Conservation (phyloP, 2,113 vertebrate genomes). For the Uria aalge region DNA sequence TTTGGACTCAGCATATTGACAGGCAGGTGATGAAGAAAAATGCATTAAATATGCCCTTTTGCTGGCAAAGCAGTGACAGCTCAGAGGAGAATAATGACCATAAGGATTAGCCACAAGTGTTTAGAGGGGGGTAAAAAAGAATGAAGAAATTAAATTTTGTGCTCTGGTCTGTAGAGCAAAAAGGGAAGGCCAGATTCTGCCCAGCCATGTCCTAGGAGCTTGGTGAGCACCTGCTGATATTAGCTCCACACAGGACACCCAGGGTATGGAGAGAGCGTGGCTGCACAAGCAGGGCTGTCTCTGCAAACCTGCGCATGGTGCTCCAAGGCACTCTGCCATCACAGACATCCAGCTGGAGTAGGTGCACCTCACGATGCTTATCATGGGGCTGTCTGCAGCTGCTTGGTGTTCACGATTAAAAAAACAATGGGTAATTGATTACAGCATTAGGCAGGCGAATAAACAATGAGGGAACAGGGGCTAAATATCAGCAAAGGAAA, state of each 20-base stretch:
- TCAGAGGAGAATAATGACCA: neutral
- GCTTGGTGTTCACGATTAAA: neutral
- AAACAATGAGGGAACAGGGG: neutral
- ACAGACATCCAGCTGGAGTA: neutral
- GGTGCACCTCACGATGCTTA: neutral
- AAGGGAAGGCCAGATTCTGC: neutral
- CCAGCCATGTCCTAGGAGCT: neutral
- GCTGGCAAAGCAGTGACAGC: neutral
- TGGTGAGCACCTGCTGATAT: neutral
- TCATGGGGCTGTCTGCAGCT: neutral
- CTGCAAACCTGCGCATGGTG: neutral
- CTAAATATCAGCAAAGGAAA: neutral
- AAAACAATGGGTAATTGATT: neutral
- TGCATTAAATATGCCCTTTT: neutral
- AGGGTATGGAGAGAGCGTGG: neutral
- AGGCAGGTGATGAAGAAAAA: neutral
- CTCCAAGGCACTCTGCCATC: neutral
- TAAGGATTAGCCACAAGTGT: neutral
- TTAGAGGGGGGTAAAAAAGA: neutral
- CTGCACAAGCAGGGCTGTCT: accelerated
- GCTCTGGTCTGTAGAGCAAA: neutral
- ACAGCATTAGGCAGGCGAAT: neutral
- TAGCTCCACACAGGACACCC: neutral
- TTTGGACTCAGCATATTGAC: neutral
- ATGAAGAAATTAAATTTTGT: neutral